Evolutionary conservation across 2,797 vertebrate species (phyloP).

Genomic region (Crypturellus tataupa): DNA sequence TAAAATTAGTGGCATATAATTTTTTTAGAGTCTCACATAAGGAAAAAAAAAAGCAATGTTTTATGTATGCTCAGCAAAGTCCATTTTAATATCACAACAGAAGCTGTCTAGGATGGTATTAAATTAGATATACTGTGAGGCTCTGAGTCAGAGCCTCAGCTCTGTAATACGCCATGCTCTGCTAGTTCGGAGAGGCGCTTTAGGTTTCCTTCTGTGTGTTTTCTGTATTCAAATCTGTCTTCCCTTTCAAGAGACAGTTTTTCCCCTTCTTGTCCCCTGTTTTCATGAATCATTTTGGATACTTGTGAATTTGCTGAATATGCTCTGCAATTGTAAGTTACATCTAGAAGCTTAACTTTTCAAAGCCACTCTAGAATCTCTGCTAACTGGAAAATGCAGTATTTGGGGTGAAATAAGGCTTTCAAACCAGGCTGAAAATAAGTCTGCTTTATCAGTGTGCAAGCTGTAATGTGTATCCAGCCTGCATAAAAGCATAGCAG

Average conservation of each 20-base stretch:
- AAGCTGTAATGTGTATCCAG: neutral
- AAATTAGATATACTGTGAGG: neutral
- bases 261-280: neutral
- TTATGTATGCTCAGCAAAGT: neutral
- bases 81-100: neutral
- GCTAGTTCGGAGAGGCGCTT: neutral
- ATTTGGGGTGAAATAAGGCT: neutral
- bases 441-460: neutral
- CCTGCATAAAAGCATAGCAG: neutral
- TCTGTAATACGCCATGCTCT: neutral
- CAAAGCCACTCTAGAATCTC: neutral
- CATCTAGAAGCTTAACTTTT: constrained; percentile 5
- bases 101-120: neutral
- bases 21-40: neutral
- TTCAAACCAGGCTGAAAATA: constrained; percentile 1
- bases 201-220: neutral
- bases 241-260: constrained; percentile 28
- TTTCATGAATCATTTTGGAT: constrained; percentile 7
- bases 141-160: constrained; percentile 16
- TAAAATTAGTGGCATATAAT: constrained; percentile 14
- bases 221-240: constrained; percentile 4
- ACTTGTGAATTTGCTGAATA: neutral
- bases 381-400: neutral
- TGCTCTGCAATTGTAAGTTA: neutral
- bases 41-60: neutral